Conservation (phyloP, 2,797 vertebrate species). For the Lemur catta region DNA sequence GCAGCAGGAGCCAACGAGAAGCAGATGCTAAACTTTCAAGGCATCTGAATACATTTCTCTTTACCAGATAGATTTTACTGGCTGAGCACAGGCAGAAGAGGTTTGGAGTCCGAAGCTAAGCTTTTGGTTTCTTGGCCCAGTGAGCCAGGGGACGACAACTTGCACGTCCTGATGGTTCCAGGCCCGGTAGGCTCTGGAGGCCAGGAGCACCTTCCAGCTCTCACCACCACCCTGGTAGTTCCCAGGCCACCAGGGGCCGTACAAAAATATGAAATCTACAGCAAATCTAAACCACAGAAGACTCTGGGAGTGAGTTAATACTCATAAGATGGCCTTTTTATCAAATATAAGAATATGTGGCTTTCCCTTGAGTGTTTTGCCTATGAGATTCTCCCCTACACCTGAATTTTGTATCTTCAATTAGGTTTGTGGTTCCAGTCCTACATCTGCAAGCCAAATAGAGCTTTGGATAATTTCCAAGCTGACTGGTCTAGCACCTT, state of each 20-base stretch:
- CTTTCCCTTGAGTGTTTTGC: background rate
- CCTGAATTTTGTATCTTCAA: background rate
- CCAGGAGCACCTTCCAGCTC: constrained; percentile 81
- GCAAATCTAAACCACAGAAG: background rate
- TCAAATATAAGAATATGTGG: background rate
- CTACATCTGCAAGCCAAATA: background rate
- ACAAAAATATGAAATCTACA: constrained; percentile 16
- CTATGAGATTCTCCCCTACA: background rate
- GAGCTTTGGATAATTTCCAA: background rate
- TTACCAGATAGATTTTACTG: constrained; percentile 58
- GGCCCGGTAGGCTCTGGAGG: constrained; percentile 38
- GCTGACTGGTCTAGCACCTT: background rate
- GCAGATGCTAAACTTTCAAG: constrained; percentile 75
- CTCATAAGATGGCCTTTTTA: background rate
- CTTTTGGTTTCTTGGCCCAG: background rate
- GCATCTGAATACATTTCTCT: constrained; percentile 59
- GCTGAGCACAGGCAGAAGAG: constrained; percentile 72
- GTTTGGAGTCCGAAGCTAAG: background rate
- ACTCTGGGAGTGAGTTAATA: background rate
- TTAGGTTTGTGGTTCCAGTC: background rate
- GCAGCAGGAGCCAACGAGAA: constrained; percentile 79
- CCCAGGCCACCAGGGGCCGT: background rate
- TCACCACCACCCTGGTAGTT: background rate
- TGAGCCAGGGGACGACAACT: background rate
- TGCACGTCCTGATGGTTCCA: background rate